Base-by-base conservation (phyloP, 2,113 vertebrate species). In the Melanostigma gelatinosum region DNA sequence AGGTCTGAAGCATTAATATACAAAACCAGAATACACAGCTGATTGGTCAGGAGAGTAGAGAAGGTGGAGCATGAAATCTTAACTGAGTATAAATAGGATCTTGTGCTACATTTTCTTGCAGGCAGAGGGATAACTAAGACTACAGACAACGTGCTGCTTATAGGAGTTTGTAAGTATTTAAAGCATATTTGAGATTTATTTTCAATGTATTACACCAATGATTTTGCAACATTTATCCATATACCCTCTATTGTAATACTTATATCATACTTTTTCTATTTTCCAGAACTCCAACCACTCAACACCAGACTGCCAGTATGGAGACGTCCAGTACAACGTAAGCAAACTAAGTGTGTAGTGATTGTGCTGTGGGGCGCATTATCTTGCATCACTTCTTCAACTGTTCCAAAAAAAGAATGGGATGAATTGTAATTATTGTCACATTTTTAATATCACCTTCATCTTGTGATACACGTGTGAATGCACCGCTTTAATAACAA, bases 281-380 rank as follows among this genome's bases (percentile, higher is more conserved):
- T 75, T 79, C 60, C 34, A 77, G 80, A 84, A 15, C 72, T 72
- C 22, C 24, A 36, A 38, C 27, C 40, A 29, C 6, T 80, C 64
- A 34, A 27, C 80, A 62, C 4, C 60, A 55, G 29, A 38, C 32
- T 13, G 52, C 3, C 76, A 80, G 34, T 22, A 87, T 83, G 80
- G 85, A 90, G 55, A 85, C 88, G 74, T 82, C 88, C 18, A 80
- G 72, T 32, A 69, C 83, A 79, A 80, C 8, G 92, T 94, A 88
- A 92, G 91, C 48, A 36, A 22, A 62, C 60, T 12, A 1, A n/a
- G 0, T 50, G 15, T 68, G 12, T 7, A 13, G 34, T 38, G 20
- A 62, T 66, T 54, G 70, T 29, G 10, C 64, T 46, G 34, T 38
- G 22, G 2, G 24, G 5, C 70, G 52, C 29, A 57, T 83, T 62